phyloP scores from a whole-genome alignment of 2,113 vertebrate genomes.

The Coptodon bakossiorum region DNA sequence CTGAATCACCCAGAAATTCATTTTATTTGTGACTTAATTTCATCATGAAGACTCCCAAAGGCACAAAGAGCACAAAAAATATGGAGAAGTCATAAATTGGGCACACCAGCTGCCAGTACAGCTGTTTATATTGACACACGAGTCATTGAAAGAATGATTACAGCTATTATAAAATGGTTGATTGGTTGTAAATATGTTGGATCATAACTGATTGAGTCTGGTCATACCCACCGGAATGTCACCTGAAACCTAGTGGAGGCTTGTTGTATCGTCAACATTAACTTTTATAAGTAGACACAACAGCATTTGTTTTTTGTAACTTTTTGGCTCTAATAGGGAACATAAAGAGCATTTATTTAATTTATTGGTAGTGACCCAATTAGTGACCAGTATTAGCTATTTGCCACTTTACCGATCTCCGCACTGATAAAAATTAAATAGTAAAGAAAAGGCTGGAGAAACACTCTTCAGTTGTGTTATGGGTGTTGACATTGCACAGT shows the following conservation, averaged over 20 bases:
- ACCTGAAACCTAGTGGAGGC: background rate
- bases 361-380: background rate
- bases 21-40: background rate
- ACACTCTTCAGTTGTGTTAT: background rate
- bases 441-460: background rate
- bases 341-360: background rate
- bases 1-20: background rate
- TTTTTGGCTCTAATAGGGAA: background rate
- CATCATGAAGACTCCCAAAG: background rate
- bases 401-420: background rate
- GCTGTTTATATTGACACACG: background rate
- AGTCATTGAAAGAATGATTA: background rate
- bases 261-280: background rate
- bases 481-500: background rate
- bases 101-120: background rate
- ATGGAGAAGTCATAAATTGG: rapidly evolving
- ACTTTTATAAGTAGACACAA: background rate
- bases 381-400: background rate
- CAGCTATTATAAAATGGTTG: background rate
- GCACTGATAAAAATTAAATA: rapidly evolving
- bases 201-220: background rate
- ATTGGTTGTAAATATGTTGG: background rate
- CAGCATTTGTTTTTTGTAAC: background rate
- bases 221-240: rapidly evolving
- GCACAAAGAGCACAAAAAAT: too few species aligned